phyloP scores from a whole-genome alignment of 1,140 invertebrate species.

The Tigriopus japonicus region DNA sequence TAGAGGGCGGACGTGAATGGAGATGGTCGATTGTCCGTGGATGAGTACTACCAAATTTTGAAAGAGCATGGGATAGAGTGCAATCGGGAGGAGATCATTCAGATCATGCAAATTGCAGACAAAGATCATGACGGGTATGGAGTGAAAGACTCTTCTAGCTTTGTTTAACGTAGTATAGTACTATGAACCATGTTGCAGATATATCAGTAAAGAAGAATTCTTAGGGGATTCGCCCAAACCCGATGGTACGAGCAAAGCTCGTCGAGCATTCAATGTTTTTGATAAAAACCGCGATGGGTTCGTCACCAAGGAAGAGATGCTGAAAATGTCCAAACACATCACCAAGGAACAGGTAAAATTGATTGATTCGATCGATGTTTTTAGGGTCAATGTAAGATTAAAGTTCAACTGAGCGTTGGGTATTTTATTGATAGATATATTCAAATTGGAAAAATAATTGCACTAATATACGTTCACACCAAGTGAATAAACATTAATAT shows the following conservation, averaged over 20 bases:
- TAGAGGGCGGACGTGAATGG: neutral
- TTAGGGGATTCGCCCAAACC: neutral
- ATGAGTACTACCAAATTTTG: neutral
- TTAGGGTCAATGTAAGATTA: no score
- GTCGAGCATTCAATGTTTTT: neutral
- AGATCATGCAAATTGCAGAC: neutral
- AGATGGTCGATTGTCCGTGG: neutral
- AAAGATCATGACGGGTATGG: neutral
- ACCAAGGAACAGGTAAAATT: neutral
- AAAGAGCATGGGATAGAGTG: neutral
- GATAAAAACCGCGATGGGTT: neutral
- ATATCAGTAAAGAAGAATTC: neutral
- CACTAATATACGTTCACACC: no score
- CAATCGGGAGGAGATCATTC: neutral
- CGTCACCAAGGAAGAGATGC: neutral
- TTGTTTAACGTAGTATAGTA: neutral
- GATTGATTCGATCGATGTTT: no score
- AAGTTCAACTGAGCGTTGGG: no score
- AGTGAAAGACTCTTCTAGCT: neutral
- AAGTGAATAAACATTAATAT: no score
- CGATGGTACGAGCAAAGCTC: neutral
- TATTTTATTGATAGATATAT: no score
- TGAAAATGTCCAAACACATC: neutral
- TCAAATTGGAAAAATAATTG: no score
- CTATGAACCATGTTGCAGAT: neutral